Conservation (phyloP, 1,140 invertebrate genomes). For the Brachionus asplanchnoidis region DNA sequence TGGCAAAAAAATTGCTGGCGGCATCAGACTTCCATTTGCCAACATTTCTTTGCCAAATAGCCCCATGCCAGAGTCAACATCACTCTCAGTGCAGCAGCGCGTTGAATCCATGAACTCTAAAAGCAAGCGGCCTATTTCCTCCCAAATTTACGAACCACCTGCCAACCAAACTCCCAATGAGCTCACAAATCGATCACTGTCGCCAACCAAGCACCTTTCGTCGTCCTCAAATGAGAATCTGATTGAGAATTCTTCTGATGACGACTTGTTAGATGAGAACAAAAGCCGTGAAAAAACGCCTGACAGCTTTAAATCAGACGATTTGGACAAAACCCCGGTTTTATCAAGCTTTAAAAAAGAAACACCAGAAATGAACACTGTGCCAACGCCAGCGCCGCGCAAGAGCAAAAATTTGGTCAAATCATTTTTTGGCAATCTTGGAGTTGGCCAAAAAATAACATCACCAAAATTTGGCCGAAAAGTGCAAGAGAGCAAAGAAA, state of each 20-base stretch:
- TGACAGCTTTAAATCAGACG: background rate
- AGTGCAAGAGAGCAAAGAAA: background rate
- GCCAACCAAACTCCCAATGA: background rate
- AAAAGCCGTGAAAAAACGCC: constrained; percentile 3
- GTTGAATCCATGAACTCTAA: constrained; percentile 22
- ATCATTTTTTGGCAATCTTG: background rate
- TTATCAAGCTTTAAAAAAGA: background rate
- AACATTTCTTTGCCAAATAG: background rate
- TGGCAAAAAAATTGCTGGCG: background rate
- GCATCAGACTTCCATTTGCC: background rate
- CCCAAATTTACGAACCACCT: background rate
- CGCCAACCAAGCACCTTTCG: background rate
- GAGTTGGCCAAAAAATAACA: background rate
- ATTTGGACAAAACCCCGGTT: background rate
- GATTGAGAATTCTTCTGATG: constrained; percentile 26
- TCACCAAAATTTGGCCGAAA: constrained; percentile 2
- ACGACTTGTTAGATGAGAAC: background rate
- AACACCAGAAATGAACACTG: background rate
- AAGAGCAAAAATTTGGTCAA: constrained; percentile 1
- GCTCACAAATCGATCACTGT: background rate
- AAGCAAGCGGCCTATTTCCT: background rate
- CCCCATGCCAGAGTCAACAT: background rate
- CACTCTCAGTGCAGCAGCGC: background rate
- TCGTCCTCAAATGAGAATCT: background rate
- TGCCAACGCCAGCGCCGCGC: background rate